Conservation (phyloP, 2,797 vertebrate genomes). For the Sebastiscus albofasciatus region DNA sequence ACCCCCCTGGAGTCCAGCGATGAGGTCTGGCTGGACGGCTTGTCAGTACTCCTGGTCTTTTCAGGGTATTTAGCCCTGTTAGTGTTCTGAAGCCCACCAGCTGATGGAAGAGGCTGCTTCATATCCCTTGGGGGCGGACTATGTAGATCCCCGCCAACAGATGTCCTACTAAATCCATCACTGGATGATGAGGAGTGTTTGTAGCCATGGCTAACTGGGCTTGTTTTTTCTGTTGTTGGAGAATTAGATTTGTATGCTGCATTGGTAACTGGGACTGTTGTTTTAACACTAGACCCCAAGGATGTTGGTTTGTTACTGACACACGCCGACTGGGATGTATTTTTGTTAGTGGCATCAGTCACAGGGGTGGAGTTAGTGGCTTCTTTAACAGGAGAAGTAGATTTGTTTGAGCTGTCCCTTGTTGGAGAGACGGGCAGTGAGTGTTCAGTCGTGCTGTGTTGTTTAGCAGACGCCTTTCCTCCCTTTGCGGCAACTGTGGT, state of each 20-base stretch:
- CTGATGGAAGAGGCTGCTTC: slow-evolving; percentile 59
- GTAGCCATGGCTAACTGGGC: slow-evolving; percentile 49
- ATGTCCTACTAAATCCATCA: slow-evolving; percentile 69
- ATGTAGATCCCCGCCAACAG: slow-evolving; percentile 54
- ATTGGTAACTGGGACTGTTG: slow-evolving; percentile 47
- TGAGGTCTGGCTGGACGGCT: slow-evolving; percentile 52
- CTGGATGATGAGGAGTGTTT: slow-evolving; percentile 58
- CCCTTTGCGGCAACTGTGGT: slow-evolving; percentile 72
- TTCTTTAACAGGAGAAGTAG: slow-evolving; percentile 59
- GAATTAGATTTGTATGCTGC: slow-evolving; percentile 55
- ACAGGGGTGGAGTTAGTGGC: slow-evolving; percentile 39
- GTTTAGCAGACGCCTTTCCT: slow-evolving; percentile 51
- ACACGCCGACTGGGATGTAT: slow-evolving; percentile 23
- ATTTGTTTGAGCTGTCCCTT: slow-evolving; percentile 58
- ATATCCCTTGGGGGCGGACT: slow-evolving; percentile 67
- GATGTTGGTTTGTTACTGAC: slow-evolving; percentile 53
- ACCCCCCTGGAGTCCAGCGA: slow-evolving; percentile 60
- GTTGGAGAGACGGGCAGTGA: slow-evolving; percentile 63
- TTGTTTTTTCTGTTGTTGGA: slow-evolving; percentile 58
- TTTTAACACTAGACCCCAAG: slow-evolving; percentile 50
- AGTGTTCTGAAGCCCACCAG: slow-evolving; percentile 53
- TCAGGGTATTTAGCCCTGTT: slow-evolving; percentile 61
- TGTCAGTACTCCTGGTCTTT: slow-evolving; percentile 53
- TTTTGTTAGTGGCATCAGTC: slow-evolving; percentile 61
- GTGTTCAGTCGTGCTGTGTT: slow-evolving; percentile 57